Evolutionary conservation across 2,113 vertebrate genomes (phyloP).

Genomic region (Bos javanicus): DNA sequence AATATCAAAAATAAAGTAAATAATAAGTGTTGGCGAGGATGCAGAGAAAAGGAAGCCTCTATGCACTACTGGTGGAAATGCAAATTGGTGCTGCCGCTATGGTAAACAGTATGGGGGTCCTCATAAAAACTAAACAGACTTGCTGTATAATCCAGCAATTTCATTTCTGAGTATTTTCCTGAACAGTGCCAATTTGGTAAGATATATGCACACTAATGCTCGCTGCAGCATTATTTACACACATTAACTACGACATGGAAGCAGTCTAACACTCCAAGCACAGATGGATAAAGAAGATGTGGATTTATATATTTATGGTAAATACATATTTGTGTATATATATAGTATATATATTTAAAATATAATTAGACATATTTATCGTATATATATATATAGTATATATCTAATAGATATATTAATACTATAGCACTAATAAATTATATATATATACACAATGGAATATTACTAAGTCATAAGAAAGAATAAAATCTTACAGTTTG

Average conservation of each 20-base stretch:
- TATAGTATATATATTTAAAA: not conserved
- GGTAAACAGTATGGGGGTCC: not conserved
- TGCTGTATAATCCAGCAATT: not conserved
- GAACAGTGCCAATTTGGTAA: not conserved
- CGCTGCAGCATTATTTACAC: not conserved
- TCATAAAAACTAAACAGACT: not conserved
- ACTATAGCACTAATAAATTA: not conserved
- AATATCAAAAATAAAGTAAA: not conserved
- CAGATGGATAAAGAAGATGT: not conserved
- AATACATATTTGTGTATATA: not conserved
- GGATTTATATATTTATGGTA: not conserved
- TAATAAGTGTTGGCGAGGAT: not conserved
- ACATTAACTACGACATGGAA: not conserved
- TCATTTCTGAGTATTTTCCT: not conserved
- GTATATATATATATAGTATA: not conserved
- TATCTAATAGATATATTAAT: not conserved
- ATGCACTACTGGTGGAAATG: not conserved
- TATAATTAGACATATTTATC: not conserved
- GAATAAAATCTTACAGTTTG: not conserved
- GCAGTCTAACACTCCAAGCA: not conserved
- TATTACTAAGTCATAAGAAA: not conserved
- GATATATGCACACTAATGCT: not conserved
- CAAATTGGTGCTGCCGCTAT: not conserved
- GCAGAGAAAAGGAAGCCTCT: not conserved
- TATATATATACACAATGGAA: not conserved